These are phyloP conservation scores for Platyrinchus mystaceus DNA, from an alignment of 2,797 vertebrate genomes.

Conservation along the genomic window DNA sequence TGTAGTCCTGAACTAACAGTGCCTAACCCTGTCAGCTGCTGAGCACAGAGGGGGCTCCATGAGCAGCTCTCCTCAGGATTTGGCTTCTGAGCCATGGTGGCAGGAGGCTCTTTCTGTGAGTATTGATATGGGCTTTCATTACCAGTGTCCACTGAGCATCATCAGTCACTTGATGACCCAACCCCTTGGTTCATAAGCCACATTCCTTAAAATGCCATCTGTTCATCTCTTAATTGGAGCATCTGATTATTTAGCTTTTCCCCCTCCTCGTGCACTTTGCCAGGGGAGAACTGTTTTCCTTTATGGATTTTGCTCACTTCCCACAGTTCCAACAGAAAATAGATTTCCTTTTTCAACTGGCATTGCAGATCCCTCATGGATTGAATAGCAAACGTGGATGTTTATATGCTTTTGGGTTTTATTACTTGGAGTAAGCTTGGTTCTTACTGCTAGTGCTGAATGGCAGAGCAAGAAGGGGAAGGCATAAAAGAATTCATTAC, in stretches of 20 bases:
- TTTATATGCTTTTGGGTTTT: not conserved
- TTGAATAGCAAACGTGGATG: not conserved
- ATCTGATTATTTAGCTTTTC: not conserved
- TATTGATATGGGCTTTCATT: not conserved
- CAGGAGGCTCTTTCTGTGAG: not conserved
- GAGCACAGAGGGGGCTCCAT: not conserved
- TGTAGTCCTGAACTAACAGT: not conserved
- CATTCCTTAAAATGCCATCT: not conserved
- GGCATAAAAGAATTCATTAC: not conserved
- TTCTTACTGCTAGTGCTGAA: not conserved
- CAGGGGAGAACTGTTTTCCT: not conserved
- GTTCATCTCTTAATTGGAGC: not conserved
- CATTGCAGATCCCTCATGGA: not conserved
- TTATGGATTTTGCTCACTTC: slow-evolving; percentile 2
- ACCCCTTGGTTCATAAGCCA: not conserved
- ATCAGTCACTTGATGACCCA: not conserved
- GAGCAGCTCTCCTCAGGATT: not conserved
- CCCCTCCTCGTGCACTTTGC: not conserved
- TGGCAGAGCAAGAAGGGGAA: not conserved
- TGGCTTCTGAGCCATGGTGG: not conserved
- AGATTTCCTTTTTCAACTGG: slow-evolving; percentile 8
- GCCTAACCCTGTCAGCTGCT: not conserved
- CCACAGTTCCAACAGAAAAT: not conserved
- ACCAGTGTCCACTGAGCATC: not conserved
- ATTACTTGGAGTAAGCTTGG: not conserved